Evolutionary conservation across 2,888 invertebrate species (phyloP).

Genomic region (Ptychoptera albimana): DNA sequence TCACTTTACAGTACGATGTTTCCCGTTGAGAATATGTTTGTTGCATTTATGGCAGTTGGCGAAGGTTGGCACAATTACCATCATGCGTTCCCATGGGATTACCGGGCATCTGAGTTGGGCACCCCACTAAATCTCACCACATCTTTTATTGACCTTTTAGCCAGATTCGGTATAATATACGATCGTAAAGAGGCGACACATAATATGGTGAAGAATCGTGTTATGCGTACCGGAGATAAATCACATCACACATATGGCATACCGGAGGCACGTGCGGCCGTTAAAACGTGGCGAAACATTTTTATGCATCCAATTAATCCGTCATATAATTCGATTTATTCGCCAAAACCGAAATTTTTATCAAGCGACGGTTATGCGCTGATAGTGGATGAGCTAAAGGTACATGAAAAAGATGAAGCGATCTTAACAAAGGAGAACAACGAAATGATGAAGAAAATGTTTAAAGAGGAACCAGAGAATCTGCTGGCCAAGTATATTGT

Average conservation of each 20-base stretch:
- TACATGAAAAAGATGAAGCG: slow-evolving; percentile 5
- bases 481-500: slow-evolving; percentile 14
- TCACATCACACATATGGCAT: slow-evolving; percentile 37
- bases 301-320: slow-evolving; percentile 31
- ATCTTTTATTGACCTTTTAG: slow-evolving; percentile 44
- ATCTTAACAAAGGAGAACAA: slow-evolving; percentile 5
- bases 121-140: slow-evolving; percentile 43
- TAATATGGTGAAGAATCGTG: slow-evolving; percentile 30
- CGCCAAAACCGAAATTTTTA: slow-evolving; percentile 9
- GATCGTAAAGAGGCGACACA: slow-evolving; percentile 29
- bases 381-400: slow-evolving; percentile 6
- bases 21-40: slow-evolving; percentile 53
- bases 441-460: slow-evolving; percentile 1
- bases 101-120: slow-evolving; percentile 67
- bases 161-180: slow-evolving; percentile 34
- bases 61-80: slow-evolving; percentile 88
- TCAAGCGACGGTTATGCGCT: slow-evolving; percentile 9
- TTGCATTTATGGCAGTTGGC: slow-evolving; percentile 52
- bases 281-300: slow-evolving; percentile 18
- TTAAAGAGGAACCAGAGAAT: slow-evolving; percentile 3
- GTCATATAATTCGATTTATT: slow-evolving; percentile 18
- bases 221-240: slow-evolving; percentile 47
- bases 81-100: slow-evolving; percentile 80
- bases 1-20: slow-evolving; percentile 41
- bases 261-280: slow-evolving; percentile 18